Base-by-base conservation (phyloP, 2,888 invertebrate species). In the Leptopilina drosophilae region DNA sequence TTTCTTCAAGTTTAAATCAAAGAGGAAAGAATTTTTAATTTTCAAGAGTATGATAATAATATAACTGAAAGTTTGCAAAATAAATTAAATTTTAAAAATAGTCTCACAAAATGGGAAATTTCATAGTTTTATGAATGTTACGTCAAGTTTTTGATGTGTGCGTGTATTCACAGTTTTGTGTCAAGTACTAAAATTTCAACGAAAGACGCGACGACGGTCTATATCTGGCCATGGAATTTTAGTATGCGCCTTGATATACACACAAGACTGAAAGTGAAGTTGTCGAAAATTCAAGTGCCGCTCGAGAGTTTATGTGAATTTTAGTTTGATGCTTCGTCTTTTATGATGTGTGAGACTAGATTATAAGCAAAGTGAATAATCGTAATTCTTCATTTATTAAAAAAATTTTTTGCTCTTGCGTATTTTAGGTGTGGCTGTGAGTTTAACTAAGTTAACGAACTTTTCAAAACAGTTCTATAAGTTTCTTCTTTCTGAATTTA, bases 341-440 rank as follows among this genome's bases (percentile, higher is more conserved):
- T 62, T 62, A 62, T 15, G 62, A 62, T 62, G 62, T 62, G 62
- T 62, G 62, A 20, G 62, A 62, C 62, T 62, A 20, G 62, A 62
- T 62, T 62, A 62, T 62, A 20, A 62, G 8, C 15, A 62, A 62
- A 12, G 15, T 15, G 62, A 62, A 62, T 62, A 62, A n/a, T 62
- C 62, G 62, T 15, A 62, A 15, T 62, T 9, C n/a, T 59, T 59
- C 7, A 59, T 62, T 62, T 62, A 62, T 62, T 62, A 59, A 62
- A 62, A 62, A 62, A 20, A 20, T 9, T 59, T 59, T 59, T 12
- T n/a, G 0, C 15, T 49, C 12, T 49, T 49, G 42, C 6, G 7
- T 42, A 8, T 42, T 8, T 49, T 49, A 11, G 0, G 9, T 11
- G 9, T 9, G 11, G 49, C 49, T 49, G 11, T 49, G 49, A 49